Evolutionary conservation across 2,888 invertebrate species (phyloP), one percentile per base, ranked within the genome.

Genomic region (Ptilodon capucinus): DNA sequence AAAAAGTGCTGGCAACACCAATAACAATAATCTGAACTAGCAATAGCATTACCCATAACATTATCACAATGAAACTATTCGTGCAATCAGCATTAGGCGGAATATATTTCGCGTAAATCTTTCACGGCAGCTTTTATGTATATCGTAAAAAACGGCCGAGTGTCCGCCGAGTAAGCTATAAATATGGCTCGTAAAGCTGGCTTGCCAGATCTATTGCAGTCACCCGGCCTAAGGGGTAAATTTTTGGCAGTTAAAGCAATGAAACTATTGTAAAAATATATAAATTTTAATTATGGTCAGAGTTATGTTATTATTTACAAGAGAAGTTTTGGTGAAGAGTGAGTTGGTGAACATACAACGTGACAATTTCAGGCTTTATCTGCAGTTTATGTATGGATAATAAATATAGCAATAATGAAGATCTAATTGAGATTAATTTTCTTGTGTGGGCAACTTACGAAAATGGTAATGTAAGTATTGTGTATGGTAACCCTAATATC

Each of bases 81-180:
- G 60, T 62, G 79, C 82, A 86, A 88, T 89, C 90, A 84, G 84
- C 86, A 88, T 89, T 88, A 88, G 86, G 69, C 78, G 69, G 89
- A 86, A 89, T 89, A 89, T 84, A 88, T 89, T 86, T 82, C 71
- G 78, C 85, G 85, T 90, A 90, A 89, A 90, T 89, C 89, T 87
- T 87, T 80, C 84, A 81, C 86, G 86, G 84, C 81, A 79, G 84
- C 81, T 86, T 89, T 90, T 87, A 90, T 88, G 90, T 87, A 78
- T 89, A 87, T 88, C 89, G 86, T 90, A 89, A 90, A 90, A 89
- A 89, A 86, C 84, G 83, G 70, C 65, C 78, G 76, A 82, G 86
- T 84, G 88, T 85, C 86, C 85, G 74, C 62, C 74, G 79, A 79
- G 81, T 75, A 79, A 76, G 81, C 81, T 74, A 81, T 89, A 88